Base-by-base conservation (phyloP, 2,888 invertebrate genomes). In the Ornithoptera priamus region DNA sequence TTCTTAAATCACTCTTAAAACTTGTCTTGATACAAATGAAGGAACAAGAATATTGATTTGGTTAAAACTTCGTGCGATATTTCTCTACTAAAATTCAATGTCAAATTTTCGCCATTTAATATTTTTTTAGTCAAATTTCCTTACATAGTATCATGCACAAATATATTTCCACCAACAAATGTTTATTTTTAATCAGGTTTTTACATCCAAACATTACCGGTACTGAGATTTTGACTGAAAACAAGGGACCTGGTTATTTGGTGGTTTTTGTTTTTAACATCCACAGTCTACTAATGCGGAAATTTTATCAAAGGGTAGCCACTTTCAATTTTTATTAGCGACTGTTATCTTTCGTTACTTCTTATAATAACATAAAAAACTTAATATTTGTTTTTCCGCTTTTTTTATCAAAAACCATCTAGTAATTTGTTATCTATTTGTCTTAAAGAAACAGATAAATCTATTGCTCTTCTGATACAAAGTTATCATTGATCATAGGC, bases 251-350 rank as follows among this genome's bases (percentile, higher is more conserved):
- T 22, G 20, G 17, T 57, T 0, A 56, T 56, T 56, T 56, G n/a
- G 20, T 10, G n/a, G 2, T 58, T 24, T 6, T 22, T 58, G 22
- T 12, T 58, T 4, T 58, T 58, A 59, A 46, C 15, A 30, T 18
- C 42, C 24, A 46, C 57, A 4, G 20, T n/a, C 7, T 5, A 30
- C 30, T 18, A 46, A 46, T 50, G 59, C 65, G 65, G 65, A 65
- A 65, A 58, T 22, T 50, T 42, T 30, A 36, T 22, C 56, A 59
- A 65, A 65, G 65, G 65, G 30, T 59, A 59, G 42, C 65, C 46
- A 65, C 59, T 59, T 59, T 46, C 17, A 18, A n/a, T 65, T 58
- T 59, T 20, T 46, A 12, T 46, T 58, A 56, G 12, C 46, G 12
- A 15, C 12, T 46, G 46, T 46, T 46, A 1, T 46, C 12, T 4